Conservation (phyloP, 2,113 vertebrate species). For the Strix uralensis region DNA sequence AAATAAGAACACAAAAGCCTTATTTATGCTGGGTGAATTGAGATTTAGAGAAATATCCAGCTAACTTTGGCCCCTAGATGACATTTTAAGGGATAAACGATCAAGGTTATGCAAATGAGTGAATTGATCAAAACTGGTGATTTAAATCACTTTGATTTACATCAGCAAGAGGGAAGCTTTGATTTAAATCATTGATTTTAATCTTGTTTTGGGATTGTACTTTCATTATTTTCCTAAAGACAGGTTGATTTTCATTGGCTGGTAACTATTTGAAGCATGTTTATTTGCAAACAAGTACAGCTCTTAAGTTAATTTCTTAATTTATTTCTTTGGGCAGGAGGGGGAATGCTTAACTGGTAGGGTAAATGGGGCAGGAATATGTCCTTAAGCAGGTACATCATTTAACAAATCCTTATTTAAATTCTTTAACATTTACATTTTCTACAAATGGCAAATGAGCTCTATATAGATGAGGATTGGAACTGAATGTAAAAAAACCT, state of each 20-base stretch:
- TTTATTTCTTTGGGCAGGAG: not conserved
- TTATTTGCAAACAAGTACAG: conserved; percentile 13
- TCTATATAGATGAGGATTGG: not conserved
- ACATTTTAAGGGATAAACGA: conserved; percentile 35
- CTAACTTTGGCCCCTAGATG: conserved; percentile 20
- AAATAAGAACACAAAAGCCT: not conserved
- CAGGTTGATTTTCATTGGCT: conserved; percentile 40
- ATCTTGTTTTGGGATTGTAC: conserved; percentile 61
- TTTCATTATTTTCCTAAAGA: conserved; percentile 42
- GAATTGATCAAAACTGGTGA: conserved; percentile 58
- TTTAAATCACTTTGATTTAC: conserved; percentile 65
- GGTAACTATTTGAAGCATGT: not conserved
- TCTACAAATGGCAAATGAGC: not conserved
- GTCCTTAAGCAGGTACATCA: not conserved
- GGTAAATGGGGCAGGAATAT: not conserved
- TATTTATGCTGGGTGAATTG: not conserved
- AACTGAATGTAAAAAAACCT: not conserved
- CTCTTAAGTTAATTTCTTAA: not conserved
- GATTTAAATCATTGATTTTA: conserved; percentile 67
- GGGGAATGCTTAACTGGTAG: not conserved
- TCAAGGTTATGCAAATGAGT: conserved; percentile 59
- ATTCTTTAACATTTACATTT: not conserved
- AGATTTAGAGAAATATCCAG: not conserved
- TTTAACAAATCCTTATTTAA: not conserved
- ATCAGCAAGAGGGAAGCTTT: conserved; percentile 55